A percentile compares a stretch with the other conserved stretches of the same genome.
phyloP scores from a whole-genome alignment of 2,888 invertebrate genomes.

The Galerucella nymphaeae region DNA sequence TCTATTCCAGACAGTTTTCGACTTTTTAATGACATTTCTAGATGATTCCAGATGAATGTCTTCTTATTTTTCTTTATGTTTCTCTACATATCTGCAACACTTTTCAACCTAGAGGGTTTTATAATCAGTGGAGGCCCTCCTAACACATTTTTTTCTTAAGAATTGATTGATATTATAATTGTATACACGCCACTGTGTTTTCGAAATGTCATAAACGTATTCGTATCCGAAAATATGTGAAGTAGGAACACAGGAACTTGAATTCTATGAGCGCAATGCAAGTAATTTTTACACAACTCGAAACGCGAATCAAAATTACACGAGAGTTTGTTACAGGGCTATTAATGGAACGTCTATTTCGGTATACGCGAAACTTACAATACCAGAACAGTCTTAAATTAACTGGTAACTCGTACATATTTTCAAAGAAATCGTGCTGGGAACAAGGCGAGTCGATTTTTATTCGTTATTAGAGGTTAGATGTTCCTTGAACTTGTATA shows the following conservation, averaged over 20 bases:
- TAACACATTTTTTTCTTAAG: no score
- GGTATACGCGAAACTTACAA: slow-evolving; percentile 23
- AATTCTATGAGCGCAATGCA: slow-evolving; percentile 7
- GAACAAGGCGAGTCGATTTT: slow-evolving; percentile 9
- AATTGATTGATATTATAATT: neutral
- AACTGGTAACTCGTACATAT: slow-evolving; percentile 20
- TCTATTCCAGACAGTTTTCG: no score
- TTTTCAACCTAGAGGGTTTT: no score
- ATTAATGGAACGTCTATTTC: slow-evolving; percentile 21
- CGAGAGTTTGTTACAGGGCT: slow-evolving; percentile 12
- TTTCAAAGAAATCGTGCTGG: slow-evolving; percentile 10
- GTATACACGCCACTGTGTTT: slow-evolving; percentile 1
- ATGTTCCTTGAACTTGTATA: slow-evolving; percentile 19
- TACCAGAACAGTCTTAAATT: slow-evolving; percentile 27
- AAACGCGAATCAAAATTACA: slow-evolving; percentile 19
- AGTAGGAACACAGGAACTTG: slow-evolving; percentile 32
- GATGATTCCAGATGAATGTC: no score
- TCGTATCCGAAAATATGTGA: slow-evolving; percentile 36
- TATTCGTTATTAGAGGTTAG: slow-evolving; percentile 10
- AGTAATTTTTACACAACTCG: slow-evolving; percentile 23
- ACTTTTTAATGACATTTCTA: no score
- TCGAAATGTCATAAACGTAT: slow-evolving; percentile 18
- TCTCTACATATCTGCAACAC: no score
- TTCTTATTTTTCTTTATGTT: no score
- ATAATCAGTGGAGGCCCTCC: no score